Percentiles rank a stretch among this genome's conserved stretches.
phyloP scores from a whole-genome alignment of 2,888 invertebrate species.

The Tinea trinotella region DNA sequence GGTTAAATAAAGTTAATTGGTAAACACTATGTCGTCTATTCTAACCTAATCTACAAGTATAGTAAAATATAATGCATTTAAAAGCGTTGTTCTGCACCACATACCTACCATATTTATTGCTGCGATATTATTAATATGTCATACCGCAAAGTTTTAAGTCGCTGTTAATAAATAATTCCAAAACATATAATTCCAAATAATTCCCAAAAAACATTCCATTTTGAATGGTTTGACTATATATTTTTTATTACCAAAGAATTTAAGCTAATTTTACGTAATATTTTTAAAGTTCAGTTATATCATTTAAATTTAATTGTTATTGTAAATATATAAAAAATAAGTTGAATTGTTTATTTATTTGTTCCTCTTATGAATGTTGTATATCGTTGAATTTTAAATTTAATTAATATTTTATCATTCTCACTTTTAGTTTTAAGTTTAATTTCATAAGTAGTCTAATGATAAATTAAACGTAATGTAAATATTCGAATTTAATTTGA shows the following conservation, averaged over 20 bases:
- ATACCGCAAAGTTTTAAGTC: no score
- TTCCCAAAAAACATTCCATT: constrained; percentile 9
- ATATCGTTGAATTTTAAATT: constrained; percentile 4
- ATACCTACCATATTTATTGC: no score
- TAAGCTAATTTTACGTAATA: background rate
- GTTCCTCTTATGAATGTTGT: constrained; percentile 13
- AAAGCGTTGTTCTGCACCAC: no score
- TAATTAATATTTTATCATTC: constrained; percentile 1
- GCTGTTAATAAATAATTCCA: background rate
- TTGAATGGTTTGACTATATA: background rate
- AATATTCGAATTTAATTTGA: constrained; percentile 28
- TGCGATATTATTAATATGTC: no score
- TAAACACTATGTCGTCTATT: no score
- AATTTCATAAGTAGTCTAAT: background rate
- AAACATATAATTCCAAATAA: background rate
- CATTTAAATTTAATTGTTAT: background rate
- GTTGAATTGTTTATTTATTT: background rate
- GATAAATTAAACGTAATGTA: constrained; percentile 20
- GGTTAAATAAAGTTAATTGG: no score
- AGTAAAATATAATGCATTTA: no score
- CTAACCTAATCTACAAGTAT: no score
- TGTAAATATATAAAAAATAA: background rate
- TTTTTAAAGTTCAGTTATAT: background rate
- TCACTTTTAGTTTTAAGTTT: background rate
- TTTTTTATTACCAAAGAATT: background rate